Percentiles rank a stretch among this genome's conserved stretches.
Conservation (phyloP, 2,113 vertebrate genomes). For the Athene cunicularia region DNA sequence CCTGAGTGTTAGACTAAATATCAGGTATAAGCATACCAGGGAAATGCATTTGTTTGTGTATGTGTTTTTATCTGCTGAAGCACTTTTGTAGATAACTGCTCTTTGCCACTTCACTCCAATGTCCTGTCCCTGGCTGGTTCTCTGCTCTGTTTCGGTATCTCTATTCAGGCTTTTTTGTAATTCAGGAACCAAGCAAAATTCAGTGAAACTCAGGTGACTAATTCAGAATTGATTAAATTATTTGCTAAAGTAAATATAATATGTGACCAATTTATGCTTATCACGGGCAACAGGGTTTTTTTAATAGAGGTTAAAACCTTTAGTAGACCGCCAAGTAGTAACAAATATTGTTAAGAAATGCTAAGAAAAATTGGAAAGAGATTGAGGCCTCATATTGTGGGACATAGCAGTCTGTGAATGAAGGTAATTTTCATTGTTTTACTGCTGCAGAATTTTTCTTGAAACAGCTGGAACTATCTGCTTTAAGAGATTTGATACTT, state of each 20-base stretch:
- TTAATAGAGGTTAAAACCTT: background rate
- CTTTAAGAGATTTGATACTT: background rate
- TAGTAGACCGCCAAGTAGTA: background rate
- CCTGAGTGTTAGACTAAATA: background rate
- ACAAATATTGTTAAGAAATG: background rate
- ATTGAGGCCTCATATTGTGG: background rate
- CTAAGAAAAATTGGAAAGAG: background rate
- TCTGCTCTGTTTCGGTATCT: background rate
- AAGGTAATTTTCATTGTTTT: background rate
- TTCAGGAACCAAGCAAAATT: background rate
- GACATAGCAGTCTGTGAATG: background rate
- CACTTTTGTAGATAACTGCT: background rate
- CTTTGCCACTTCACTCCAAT: background rate
- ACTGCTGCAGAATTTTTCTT: background rate
- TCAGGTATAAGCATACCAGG: background rate
- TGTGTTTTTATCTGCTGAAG: background rate
- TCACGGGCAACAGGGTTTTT: background rate
- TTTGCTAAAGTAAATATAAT: background rate
- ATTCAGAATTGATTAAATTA: background rate
- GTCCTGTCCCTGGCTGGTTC: background rate
- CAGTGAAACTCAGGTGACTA: background rate
- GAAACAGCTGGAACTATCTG: background rate
- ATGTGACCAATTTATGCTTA: background rate
- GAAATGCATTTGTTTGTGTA: background rate
- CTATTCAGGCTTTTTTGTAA: background rate